Conservation (phyloP, 92 coral and sea anemone species). For the Actinernus sp. region DNA sequence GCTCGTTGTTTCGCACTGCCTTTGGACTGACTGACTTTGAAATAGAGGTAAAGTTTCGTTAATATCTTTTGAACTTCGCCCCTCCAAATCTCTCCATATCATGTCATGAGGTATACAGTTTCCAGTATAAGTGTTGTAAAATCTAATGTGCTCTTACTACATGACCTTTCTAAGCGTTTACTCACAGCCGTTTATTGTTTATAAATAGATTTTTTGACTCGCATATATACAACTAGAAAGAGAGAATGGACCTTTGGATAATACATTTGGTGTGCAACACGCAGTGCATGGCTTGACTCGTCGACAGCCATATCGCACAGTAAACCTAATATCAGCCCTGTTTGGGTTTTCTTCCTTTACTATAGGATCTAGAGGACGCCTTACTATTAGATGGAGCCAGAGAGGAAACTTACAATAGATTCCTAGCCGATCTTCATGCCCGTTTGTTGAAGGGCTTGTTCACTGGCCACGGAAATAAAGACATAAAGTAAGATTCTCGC, state of each 20-base stretch:
- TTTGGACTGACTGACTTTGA: constrained; percentile 99
- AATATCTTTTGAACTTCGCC: constrained; percentile 52
- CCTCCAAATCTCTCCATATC: constrained; percentile 21
- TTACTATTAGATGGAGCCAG: constrained; percentile 89
- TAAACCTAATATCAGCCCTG: neutral
- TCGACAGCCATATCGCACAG: too few species aligned
- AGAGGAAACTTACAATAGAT: constrained; percentile 88
- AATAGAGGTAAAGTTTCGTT: constrained; percentile 85
- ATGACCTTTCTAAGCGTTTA: neutral
- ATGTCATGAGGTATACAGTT: constrained; percentile 19
- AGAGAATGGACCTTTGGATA: too few species aligned
- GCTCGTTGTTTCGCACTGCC: constrained; percentile 99
- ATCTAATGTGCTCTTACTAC: neutral
- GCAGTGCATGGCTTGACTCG: too few species aligned
- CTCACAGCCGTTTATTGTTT: neutral
- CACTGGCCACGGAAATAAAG: constrained; percentile 83
- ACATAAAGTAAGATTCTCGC: constrained; percentile 95
- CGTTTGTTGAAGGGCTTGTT: constrained; percentile 91
- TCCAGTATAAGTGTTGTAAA: neutral
- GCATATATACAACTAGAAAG: too few species aligned
- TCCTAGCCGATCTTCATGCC: constrained; percentile 96
- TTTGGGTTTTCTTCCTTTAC: neutral
- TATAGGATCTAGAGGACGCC: constrained; percentile 96
- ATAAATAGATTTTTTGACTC: too few species aligned
- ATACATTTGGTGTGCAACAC: too few species aligned